Evolutionary conservation across 2,113 vertebrate species (phyloP), one percentile per base, ranked within the genome.

Genomic region (Xenopus laevis): DNA sequence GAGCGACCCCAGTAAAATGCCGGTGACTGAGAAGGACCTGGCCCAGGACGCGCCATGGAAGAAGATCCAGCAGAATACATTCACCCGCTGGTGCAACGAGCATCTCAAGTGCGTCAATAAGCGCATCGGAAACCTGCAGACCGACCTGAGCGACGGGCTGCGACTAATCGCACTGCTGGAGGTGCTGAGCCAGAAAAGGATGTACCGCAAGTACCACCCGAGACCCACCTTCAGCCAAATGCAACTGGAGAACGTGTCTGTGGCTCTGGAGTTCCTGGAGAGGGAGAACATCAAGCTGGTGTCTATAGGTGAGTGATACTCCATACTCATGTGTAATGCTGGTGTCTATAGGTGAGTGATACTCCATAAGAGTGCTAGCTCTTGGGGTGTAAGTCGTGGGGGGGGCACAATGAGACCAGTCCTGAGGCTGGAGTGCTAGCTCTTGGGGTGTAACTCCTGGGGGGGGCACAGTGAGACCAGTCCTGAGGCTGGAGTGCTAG

Each of bases 11-110:
- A n/a, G n/a, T n/a, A n/a, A n/a, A 50, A 98, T 98, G 96, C 96
- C 96, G 77, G 95, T 86, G 70, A 98, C 97, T 23, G 96, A 98
- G 89, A 98, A 95, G 84, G 97, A 98, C 86, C 88, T 98, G 89
- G 95, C 96, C 7, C 94, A 96, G 82, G 96, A 99, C 86, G 97
- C 97, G 13, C 96, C 96, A 1, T 99, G 97, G 96, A 99, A 98
- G 90, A 93, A 93, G 79, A 98, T 98, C 82, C 97, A 98, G 88
- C 95, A 99, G 87, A 98, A 98, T 87, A 98, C 96, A 16, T 98
- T 98, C 72, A 98, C 96, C 9, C 94, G 96, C 71, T 98, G 96
- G 96, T 96, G 90, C 83, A 98, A 97, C 77, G 96, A 98, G 89
- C 96, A 98, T 90, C 93, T 98, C 79, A 94, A 94, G 79, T 93